phyloP scores from a whole-genome alignment of 2,888 invertebrate genomes.

The Hemicrepidius hirtus region DNA sequence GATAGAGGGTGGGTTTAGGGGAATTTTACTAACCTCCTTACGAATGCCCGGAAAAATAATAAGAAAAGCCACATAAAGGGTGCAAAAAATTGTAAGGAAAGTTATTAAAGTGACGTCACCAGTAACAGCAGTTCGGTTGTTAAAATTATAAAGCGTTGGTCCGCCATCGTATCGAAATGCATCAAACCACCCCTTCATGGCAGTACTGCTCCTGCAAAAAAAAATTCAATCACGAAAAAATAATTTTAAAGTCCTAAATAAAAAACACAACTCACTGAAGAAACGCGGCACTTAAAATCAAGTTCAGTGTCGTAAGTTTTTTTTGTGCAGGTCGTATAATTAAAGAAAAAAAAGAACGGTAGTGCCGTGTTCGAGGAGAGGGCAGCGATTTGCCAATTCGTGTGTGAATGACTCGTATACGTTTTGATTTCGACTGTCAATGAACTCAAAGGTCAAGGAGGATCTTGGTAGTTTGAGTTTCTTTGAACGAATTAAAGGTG shows the following conservation, averaged over 20 bases:
- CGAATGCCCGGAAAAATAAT: conserved; percentile 96
- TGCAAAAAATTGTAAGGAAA: conserved; percentile 90
- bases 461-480: neutral
- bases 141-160: conserved; percentile 95
- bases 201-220: conserved; percentile 20
- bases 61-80: conserved; percentile 94
- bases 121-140: conserved; percentile 95
- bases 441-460: conserved; percentile 28
- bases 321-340: neutral
- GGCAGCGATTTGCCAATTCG: conserved; percentile 13
- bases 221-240: neutral
- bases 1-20: too few relatives aligned
- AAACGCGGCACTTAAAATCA: too few relatives aligned
- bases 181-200: conserved; percentile 97
- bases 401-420: conserved; percentile 23
- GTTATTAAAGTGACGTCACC: conserved; percentile 93
- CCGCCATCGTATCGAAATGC: conserved; percentile 97
- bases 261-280: too few relatives aligned
- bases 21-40: conserved; percentile 84
- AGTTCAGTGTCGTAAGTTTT: conserved; percentile 14
- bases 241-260: too few relatives aligned
- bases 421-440: conserved; percentile 26
- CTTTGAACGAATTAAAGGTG: conserved; percentile 2
- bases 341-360: conserved; percentile 10
- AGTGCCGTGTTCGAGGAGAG: neutral